Evolutionary conservation across 2,797 vertebrate genomes (phyloP).

Genomic region (Gallirallus australis): DNA sequence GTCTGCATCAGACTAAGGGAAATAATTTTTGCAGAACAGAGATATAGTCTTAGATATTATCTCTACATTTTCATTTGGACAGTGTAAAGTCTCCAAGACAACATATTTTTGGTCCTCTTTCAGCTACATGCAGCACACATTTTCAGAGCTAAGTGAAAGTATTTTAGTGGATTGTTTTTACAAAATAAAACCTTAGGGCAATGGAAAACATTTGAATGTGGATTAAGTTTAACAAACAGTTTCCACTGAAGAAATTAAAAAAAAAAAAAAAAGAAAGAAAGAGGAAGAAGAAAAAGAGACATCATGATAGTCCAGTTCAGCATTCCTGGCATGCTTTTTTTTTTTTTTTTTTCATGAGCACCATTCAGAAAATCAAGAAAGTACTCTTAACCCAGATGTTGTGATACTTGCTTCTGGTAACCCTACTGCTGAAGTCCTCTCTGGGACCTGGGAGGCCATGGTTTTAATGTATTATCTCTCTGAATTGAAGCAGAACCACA

Average conservation of each 20-base stretch:
- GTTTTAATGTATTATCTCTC: not conserved
- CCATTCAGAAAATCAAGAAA: not conserved
- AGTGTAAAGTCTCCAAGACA: not conserved
- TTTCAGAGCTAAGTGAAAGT: not conserved
- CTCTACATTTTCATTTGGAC: not conserved
- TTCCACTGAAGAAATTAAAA: not conserved
- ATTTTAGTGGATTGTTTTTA: not conserved
- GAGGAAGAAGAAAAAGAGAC: not conserved
- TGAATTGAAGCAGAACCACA: not conserved
- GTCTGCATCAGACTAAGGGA: not conserved
- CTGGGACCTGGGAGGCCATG: not conserved
- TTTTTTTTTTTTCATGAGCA: not conserved
- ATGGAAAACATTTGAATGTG: not conserved
- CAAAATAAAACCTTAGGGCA: not conserved
- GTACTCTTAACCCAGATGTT: not conserved
- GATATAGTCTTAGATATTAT: not conserved
- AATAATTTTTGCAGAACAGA: not conserved
- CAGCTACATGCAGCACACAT: not conserved
- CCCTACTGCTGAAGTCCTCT: not conserved
- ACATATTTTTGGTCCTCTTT: not conserved
- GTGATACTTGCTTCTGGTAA: not conserved
- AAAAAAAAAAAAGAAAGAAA: rapidly evolving
- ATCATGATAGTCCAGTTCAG: not conserved
- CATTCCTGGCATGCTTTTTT: not conserved
- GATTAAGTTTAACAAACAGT: not conserved